phyloP scores from a whole-genome alignment of 2,888 invertebrate species.

The Acronicta psi region DNA sequence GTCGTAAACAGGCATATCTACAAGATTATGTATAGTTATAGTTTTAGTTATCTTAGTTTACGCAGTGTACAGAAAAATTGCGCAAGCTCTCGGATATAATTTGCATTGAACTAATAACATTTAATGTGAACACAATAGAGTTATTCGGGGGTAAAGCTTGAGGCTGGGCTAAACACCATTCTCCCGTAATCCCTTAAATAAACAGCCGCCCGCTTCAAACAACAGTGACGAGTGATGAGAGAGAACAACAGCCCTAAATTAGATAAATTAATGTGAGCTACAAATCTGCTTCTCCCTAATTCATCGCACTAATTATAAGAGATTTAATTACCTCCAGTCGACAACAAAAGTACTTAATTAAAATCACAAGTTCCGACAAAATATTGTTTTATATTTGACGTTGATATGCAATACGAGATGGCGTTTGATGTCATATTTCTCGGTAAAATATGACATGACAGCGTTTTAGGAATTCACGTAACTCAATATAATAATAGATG shows the following conservation, averaged over 20 bases:
- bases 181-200: slow-evolving; percentile 46
- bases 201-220: slow-evolving; percentile 28
- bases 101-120: slow-evolving; percentile 42
- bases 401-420: slow-evolving; percentile 12
- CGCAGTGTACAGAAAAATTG: not conserved
- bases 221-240: slow-evolving; percentile 39
- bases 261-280: slow-evolving; percentile 33
- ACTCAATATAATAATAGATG: not conserved
- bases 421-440: slow-evolving; percentile 26
- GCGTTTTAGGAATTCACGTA: not conserved
- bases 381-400: slow-evolving; percentile 13
- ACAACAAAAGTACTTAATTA: slow-evolving; percentile 37
- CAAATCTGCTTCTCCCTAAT: slow-evolving; percentile 32
- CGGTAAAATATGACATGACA: slow-evolving; percentile 5
- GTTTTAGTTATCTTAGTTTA: not conserved
- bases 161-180: slow-evolving; percentile 25
- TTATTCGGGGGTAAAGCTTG: slow-evolving; percentile 30
- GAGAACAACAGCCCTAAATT: slow-evolving; percentile 46
- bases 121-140: slow-evolving; percentile 34
- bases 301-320: slow-evolving; percentile 38
- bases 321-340: slow-evolving; percentile 30
- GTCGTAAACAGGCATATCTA: not conserved
- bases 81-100: slow-evolving; percentile 4
- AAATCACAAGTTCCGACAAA: slow-evolving; percentile 27
- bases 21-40: not conserved